Evolutionary conservation across 2,888 invertebrate genomes (phyloP), one percentile per base, ranked within the genome.

Genomic region (Nezara viridula): DNA sequence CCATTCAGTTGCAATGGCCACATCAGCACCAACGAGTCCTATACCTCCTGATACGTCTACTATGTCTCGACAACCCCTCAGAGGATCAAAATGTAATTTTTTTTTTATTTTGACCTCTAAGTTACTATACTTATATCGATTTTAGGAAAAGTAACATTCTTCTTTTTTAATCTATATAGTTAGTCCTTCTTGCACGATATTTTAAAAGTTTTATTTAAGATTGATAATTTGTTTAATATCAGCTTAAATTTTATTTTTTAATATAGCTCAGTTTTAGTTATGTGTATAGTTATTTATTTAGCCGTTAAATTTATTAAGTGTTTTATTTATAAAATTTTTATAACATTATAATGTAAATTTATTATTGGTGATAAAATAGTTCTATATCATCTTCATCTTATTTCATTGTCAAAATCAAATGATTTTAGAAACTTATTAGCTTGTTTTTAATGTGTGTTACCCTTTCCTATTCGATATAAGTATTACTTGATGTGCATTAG

Each of bases 71-170:
- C 96, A 96, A 93, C 96, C 96, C 92, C 95, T 96, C 92, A 94
- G 96, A 93, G 96, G 96, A 95, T 96, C 96, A 91, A 96, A 96
- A 94, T 96, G 95, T 95, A 95, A 95, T 94, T 93, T 92, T 88
- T 90, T 90, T 91, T 90, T 87, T 37, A 87, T 89, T 77, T 89
- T 86, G 86, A 73, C 86, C 73, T 86, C 60, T 50, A 50, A 73
- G 21, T 89, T 85, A 37, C 32, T 44, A 40, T 88, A 88, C 77
- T 88, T 88, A 73, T 66, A 88, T 73, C 88, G 49, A 73, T n/a
- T 66, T 24, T 66, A 60, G 88, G 47, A 88, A 88, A 44, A 73
- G 73, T 44, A 32, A 47, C n/a, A 88, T 27, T 66, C 16, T 44
- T 73, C 27, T 40, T 49, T 86, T n/a, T 19, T 27, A 40, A 32